These are phyloP conservation scores for Agriopis leucophaearia DNA, from an alignment of 2,888 invertebrate species.

Conservation along the genomic window DNA sequence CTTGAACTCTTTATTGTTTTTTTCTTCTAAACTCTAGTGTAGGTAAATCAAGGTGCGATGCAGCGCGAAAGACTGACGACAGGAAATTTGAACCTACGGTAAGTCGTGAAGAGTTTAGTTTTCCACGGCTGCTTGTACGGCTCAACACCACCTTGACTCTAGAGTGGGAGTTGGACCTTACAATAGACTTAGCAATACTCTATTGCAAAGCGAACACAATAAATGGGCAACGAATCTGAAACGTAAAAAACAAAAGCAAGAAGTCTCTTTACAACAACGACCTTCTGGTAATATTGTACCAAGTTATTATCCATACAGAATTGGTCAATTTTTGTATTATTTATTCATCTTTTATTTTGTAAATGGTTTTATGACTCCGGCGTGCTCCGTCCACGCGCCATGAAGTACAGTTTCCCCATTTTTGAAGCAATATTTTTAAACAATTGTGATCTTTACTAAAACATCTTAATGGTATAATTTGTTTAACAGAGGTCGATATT, in stretches of 20 bases:
- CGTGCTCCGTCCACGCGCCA: constrained; percentile 78
- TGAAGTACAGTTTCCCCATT: constrained; percentile 31
- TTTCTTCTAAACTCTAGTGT: too few relatives aligned
- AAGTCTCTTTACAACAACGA: constrained; percentile 55
- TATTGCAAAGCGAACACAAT: too few relatives aligned
- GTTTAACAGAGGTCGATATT: not conserved
- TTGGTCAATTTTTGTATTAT: constrained; percentile 68
- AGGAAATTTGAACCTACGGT: too few relatives aligned
- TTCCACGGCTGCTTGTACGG: too few relatives aligned
- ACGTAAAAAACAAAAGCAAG: constrained; percentile 55
- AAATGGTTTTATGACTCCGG: constrained; percentile 72
- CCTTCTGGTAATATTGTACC: constrained; percentile 75
- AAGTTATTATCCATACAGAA: constrained; percentile 70
- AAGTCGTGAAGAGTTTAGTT: too few relatives aligned
- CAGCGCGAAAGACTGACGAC: too few relatives aligned
- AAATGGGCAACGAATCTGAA: constrained; percentile 19
- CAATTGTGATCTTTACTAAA: constrained; percentile 1
- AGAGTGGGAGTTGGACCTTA: too few relatives aligned
- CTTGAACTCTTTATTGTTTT: too few relatives aligned
- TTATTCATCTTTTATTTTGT: constrained; percentile 64
- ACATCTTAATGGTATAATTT: not conserved
- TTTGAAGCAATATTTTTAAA: not conserved
- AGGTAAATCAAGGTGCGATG: too few relatives aligned
- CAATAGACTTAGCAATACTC: too few relatives aligned
- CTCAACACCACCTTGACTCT: too few relatives aligned